Percentiles rank a stretch among this genome's conserved stretches.
Conservation (phyloP, 2,888 invertebrate genomes). For the Spicauda simplicius region DNA sequence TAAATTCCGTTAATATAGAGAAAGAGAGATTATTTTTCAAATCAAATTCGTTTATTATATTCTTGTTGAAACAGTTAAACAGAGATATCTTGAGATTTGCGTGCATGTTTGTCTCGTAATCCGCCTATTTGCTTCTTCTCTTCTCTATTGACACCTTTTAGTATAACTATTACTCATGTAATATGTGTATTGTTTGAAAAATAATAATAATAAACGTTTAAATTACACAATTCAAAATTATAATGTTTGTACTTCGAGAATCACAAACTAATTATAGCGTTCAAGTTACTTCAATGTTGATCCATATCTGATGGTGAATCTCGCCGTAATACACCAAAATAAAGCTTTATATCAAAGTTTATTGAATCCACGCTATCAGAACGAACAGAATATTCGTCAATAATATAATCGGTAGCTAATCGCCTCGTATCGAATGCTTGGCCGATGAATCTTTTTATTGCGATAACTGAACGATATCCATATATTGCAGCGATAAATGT, state of each 20-base stretch:
- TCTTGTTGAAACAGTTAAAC: too few species aligned
- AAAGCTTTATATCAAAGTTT: slow-evolving; percentile 44
- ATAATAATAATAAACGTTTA: too few species aligned
- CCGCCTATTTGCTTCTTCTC: too few species aligned
- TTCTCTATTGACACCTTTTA: too few species aligned
- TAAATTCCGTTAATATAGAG: background rate
- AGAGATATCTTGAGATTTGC: too few species aligned
- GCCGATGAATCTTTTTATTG: slow-evolving; percentile 48
- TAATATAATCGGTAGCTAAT: slow-evolving; percentile 48
- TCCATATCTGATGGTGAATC: slow-evolving; percentile 12
- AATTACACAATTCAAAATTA: too few species aligned
- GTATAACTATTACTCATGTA: too few species aligned
- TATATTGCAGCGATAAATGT: background rate
- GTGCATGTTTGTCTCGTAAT: too few species aligned
- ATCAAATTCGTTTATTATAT: too few species aligned
- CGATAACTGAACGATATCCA: slow-evolving; percentile 7
- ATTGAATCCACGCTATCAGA: slow-evolving; percentile 49
- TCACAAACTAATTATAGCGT: background rate
- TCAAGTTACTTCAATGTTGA: background rate
- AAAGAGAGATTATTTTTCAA: too few species aligned
- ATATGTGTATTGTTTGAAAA: too few species aligned
- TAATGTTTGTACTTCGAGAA: too few species aligned
- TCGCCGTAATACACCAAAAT: slow-evolving; percentile 36
- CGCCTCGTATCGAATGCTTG: slow-evolving; percentile 49
- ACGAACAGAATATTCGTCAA: slow-evolving; percentile 46